Percentiles rank a stretch among this genome's conserved stretches.
Evolutionary conservation across 2,797 vertebrate species (phyloP).

Genomic region (Xenentodon cancila): DNA sequence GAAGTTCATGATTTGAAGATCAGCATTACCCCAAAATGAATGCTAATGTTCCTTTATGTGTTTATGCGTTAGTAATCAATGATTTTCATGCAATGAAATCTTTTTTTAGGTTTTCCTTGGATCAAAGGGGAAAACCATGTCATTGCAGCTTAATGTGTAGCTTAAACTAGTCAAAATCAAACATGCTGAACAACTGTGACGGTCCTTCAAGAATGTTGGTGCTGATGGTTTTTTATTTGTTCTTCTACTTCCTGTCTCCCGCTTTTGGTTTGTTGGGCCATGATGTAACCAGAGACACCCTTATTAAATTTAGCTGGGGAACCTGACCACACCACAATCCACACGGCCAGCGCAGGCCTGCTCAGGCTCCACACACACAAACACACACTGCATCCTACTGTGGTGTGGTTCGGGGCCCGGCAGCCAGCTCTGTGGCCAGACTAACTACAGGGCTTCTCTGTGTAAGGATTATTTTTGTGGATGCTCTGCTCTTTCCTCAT

Average conservation of each 20-base stretch:
- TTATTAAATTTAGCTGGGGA: constrained; percentile 71
- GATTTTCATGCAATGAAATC: no score
- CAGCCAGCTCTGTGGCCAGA: constrained; percentile 61
- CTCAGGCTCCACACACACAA: constrained; percentile 25
- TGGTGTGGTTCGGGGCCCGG: constrained; percentile 56
- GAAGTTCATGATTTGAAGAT: no score
- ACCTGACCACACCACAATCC: constrained; percentile 60
- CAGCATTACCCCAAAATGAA: no score
- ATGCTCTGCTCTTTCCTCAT: constrained; percentile 52
- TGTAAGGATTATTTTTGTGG: constrained; percentile 73
- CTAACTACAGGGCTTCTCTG: constrained; percentile 74
- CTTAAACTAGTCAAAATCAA: no score
- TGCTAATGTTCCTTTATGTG: no score
- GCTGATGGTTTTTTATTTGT: not conserved
- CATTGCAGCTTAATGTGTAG: no score
- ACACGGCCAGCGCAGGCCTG: constrained; percentile 46
- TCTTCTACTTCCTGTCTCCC: constrained; percentile 25
- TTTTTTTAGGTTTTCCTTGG: no score
- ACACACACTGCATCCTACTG: constrained; percentile 37
- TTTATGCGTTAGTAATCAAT: no score
- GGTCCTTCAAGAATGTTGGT: no score
- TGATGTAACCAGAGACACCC: constrained; percentile 71
- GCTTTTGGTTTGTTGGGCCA: constrained; percentile 31
- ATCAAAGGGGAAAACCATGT: no score
- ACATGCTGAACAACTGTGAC: no score